Conservation (phyloP, 1,140 invertebrate species). For the Micrasema longulum region DNA sequence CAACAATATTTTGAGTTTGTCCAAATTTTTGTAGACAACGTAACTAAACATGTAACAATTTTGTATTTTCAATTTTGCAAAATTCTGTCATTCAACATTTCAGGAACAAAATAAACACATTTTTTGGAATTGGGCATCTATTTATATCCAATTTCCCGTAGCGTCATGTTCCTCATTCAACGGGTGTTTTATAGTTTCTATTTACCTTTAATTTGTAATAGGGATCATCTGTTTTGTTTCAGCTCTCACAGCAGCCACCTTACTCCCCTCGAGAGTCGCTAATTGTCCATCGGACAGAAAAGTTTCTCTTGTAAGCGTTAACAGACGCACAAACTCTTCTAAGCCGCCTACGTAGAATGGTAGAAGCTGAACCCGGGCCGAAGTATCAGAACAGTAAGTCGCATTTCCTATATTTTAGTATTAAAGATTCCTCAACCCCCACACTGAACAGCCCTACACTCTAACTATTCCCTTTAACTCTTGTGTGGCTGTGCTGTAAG, state of each 20-base stretch:
- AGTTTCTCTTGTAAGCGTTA: constrained; percentile 44
- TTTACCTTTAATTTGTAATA: no score
- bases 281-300: constrained; percentile 41
- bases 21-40: no score
- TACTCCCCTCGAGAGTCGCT: constrained; percentile 32
- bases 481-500: not conserved
- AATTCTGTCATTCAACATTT: no score
- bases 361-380: constrained; percentile 80
- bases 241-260: constrained; percentile 49
- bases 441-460: not conserved
- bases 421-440: not conserved
- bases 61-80: no score
- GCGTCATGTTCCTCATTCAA: no score
- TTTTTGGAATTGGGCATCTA: no score
- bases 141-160: no score
- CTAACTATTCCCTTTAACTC: not conserved
- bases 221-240: no score
- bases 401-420: not conserved
- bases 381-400: constrained; percentile 79
- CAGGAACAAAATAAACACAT: no score
- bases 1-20: no score
- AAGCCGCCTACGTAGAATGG: constrained; percentile 78
- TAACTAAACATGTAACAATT: no score
- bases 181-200: no score
- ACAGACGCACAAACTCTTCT: constrained; percentile 64